phyloP scores from a whole-genome alignment of 1,140 invertebrate genomes.

The Calliopsis andreniformis region DNA sequence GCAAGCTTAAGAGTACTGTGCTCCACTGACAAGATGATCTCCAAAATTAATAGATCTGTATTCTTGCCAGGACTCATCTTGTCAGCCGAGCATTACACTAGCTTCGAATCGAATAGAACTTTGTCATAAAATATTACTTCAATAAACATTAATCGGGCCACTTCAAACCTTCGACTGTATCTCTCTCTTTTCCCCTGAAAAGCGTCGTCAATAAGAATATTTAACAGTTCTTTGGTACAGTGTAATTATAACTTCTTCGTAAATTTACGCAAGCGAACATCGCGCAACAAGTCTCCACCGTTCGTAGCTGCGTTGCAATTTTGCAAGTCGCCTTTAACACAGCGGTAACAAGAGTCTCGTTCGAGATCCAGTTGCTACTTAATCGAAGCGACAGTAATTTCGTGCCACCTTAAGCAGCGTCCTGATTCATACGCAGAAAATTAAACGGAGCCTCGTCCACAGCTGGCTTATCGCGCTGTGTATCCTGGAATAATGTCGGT shows the following conservation, averaged over 20 bases:
- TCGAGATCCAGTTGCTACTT: conserved; percentile 3
- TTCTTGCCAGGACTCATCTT: too few species aligned
- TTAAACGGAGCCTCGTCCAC: conserved; percentile 39
- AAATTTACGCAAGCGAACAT: not conserved
- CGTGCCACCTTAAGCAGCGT: conserved; percentile 2
- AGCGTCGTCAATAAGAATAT: too few species aligned
- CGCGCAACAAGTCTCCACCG: conserved; percentile 13
- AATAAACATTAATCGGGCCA: too few species aligned
- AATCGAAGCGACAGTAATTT: conserved; percentile 26
- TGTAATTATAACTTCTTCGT: not conserved
- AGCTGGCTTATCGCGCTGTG: conserved; percentile 45
- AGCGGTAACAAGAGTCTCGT: too few species aligned
- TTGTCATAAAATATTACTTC: too few species aligned
- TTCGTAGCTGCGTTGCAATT: not conserved
- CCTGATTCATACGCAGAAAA: conserved; percentile 40
- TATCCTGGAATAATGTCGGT: conserved; percentile 38
- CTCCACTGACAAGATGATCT: too few species aligned
- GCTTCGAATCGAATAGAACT: too few species aligned
- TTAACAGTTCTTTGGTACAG: not conserved
- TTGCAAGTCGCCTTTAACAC: not conserved
- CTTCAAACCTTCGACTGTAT: too few species aligned
- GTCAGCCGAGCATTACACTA: too few species aligned
- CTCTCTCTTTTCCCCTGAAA: too few species aligned
- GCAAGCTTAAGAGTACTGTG: too few species aligned
- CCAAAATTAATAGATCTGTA: too few species aligned